These are phyloP conservation scores for Megaptera novaeangliae DNA, from an alignment of 2,113 vertebrate genomes.

Conservation along the genomic window DNA sequence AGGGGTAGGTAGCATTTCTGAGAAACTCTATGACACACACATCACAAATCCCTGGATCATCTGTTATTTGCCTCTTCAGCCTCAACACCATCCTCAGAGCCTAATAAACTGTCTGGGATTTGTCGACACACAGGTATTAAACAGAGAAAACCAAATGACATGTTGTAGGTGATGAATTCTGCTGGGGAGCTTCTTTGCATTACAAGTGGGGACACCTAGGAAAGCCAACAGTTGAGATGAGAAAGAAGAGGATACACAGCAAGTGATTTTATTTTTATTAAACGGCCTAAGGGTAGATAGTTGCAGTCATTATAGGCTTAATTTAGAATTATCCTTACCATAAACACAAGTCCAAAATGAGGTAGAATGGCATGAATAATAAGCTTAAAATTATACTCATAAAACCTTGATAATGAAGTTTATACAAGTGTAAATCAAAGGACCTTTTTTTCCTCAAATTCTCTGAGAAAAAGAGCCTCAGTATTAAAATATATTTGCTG, in stretches of 20 bases:
- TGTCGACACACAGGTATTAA: slow-evolving; percentile 1
- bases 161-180: background rate
- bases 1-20: background rate
- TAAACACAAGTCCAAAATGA: background rate
- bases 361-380: background rate
- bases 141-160: background rate
- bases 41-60: background rate
- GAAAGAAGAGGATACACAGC: background rate
- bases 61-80: background rate
- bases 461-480: background rate
- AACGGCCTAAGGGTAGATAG: background rate
- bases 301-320: background rate
- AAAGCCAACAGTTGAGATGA: background rate
- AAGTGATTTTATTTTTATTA: background rate
- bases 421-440: background rate
- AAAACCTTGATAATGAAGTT: background rate
- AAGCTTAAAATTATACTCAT: background rate
- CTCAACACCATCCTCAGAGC: background rate
- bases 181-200: background rate
- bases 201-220: background rate
- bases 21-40: background rate
- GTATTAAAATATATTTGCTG: background rate
- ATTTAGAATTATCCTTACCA: background rate
- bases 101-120: background rate
- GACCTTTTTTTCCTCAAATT: background rate